A percentile compares a stretch with the other conserved stretches of the same genome.
phyloP scores from a whole-genome alignment of 2,113 vertebrate species.

The Peucedramus taeniatus region DNA sequence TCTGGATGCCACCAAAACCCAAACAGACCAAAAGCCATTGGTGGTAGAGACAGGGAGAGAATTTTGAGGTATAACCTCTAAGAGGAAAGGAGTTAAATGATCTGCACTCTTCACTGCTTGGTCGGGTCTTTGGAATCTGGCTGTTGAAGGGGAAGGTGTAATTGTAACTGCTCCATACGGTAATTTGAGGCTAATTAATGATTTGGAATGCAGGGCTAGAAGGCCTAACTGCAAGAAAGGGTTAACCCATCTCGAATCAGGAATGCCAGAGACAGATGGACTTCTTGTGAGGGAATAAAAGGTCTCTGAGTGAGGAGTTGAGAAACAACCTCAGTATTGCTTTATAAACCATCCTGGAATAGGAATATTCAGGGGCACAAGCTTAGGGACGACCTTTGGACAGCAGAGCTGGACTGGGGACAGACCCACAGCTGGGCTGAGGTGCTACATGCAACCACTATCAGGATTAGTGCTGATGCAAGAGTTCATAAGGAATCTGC shows the following conservation, averaged over 20 bases:
- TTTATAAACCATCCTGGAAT: not conserved
- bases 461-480: not conserved
- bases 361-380: not conserved
- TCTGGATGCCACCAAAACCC: not conserved
- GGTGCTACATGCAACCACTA: not conserved
- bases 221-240: not conserved
- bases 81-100: not conserved
- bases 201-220: not conserved
- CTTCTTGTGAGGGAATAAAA: not conserved
- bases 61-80: not conserved
- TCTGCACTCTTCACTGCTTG: not conserved
- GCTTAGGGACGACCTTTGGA: rapidly evolving
- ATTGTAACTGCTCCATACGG: not conserved
- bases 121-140: not conserved
- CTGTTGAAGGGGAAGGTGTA: not conserved
- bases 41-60: not conserved
- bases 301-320: not conserved
- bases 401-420: not conserved
- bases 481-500: not conserved
- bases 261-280: not conserved
- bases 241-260: not conserved
- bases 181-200: not conserved
- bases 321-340: not conserved
- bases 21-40: not conserved
- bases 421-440: not conserved